These are phyloP conservation scores for Tiliqua scincoides DNA, from an alignment of 2,113 vertebrate genomes.

Conservation along the genomic window DNA sequence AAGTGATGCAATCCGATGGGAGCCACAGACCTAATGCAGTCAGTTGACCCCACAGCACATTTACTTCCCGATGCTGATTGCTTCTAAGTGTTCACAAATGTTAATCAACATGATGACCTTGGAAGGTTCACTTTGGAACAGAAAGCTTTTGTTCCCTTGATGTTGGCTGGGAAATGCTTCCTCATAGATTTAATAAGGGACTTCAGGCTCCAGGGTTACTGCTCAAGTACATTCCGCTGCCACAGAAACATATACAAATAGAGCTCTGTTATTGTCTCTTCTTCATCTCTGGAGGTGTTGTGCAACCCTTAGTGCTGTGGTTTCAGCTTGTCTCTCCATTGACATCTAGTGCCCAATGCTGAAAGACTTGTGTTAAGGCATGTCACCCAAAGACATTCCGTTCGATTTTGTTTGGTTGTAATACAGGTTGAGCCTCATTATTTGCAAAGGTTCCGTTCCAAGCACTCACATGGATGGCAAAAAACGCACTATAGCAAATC, in stretches of 20 bases:
- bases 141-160: neutral
- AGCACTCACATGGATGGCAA: too few species aligned
- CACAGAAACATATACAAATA: conserved; percentile 12
- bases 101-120: neutral
- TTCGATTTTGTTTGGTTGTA: neutral
- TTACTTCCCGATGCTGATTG: neutral
- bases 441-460: too few species aligned
- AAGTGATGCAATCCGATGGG: neutral
- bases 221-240: neutral
- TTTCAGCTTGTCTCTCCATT: conserved; percentile 62
- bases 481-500: too few species aligned
- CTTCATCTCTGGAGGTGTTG: neutral
- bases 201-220: conserved; percentile 13
- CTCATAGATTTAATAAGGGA: conserved; percentile 7
- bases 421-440: too few species aligned
- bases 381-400: neutral
- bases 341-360: conserved; percentile 60
- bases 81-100: neutral
- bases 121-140: rapidly evolving
- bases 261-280: neutral
- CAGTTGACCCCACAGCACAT: too few species aligned
- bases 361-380: conserved; percentile 28
- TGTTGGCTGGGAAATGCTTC: neutral
- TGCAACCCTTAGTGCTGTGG: conserved; percentile 36
- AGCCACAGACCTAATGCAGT: neutral